Evolutionary conservation across 2,888 invertebrate genomes (phyloP).

Genomic region (Nemapogon koenigi): DNA sequence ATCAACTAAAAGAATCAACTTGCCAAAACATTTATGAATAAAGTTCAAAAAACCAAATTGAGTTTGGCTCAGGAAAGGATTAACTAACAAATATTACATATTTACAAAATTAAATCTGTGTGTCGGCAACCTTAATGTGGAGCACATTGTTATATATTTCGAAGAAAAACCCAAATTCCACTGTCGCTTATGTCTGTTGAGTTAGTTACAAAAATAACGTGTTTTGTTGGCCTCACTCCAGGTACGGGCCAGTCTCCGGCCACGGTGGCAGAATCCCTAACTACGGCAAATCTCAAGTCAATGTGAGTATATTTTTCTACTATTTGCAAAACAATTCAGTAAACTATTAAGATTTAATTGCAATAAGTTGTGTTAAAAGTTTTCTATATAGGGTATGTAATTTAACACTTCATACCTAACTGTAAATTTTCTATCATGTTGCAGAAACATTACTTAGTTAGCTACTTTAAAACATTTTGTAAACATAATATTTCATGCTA

Average conservation of each 20-base stretch:
- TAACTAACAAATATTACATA: too few relatives aligned
- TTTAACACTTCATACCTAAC: background rate
- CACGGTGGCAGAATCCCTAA: constrained; percentile 57
- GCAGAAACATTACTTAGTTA: background rate
- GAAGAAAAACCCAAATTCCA: constrained; percentile 3
- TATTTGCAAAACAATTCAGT: too few relatives aligned
- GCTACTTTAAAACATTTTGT: constrained; percentile 10
- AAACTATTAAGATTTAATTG: too few relatives aligned
- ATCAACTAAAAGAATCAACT: too few relatives aligned
- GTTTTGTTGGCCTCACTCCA: constrained; percentile 47
- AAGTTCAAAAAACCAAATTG: too few relatives aligned
- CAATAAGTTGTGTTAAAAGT: too few relatives aligned
- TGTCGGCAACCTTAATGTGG: too few relatives aligned
- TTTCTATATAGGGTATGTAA: too few relatives aligned
- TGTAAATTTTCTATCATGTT: background rate
- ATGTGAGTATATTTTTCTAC: constrained; percentile 33
- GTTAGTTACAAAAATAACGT: constrained; percentile 41
- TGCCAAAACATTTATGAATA: too few relatives aligned
- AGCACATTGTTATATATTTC: too few relatives aligned
- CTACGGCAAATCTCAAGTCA: constrained; percentile 54
- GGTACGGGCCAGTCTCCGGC: constrained; percentile 45
- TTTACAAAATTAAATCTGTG: too few relatives aligned
- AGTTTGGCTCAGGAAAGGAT: too few relatives aligned
- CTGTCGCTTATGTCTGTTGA: constrained; percentile 3
- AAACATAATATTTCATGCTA: constrained; percentile 18